Conservation (phyloP, 1,140 invertebrate species). For the Heliconius hewitsoni region DNA sequence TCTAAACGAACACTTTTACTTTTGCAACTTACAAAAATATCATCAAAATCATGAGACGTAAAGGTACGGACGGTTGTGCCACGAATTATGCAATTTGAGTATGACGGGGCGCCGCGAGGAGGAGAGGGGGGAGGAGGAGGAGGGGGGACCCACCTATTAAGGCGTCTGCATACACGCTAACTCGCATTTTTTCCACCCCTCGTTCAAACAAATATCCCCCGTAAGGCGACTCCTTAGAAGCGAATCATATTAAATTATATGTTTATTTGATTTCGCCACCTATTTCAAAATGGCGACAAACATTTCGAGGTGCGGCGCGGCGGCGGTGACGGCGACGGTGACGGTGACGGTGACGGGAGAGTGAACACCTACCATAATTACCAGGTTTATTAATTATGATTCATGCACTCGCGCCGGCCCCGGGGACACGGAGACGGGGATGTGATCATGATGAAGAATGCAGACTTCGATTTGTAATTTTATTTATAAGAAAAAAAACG, state of each 20-base stretch:
- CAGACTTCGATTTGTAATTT: no score
- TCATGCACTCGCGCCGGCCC: background rate
- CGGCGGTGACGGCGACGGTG: slow-evolving; percentile 22
- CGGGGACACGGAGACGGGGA: background rate
- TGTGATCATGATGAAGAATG: background rate
- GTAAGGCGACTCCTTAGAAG: slow-evolving; percentile 44
- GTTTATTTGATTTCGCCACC: slow-evolving; percentile 77
- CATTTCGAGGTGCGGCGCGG: slow-evolving; percentile 30
- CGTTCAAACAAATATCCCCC: slow-evolving; percentile 49
- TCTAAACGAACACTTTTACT: background rate
- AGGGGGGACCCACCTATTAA: slow-evolving; percentile 41
- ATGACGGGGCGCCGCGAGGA: slow-evolving; percentile 41
- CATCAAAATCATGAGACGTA: background rate
- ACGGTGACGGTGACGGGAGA: slow-evolving; percentile 24
- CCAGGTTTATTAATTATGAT: slow-evolving; percentile 13
- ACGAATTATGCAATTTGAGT: slow-evolving; percentile 77
- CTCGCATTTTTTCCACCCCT: slow-evolving; percentile 65
- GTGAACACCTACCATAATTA: slow-evolving; percentile 19
- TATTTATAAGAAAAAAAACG: no score
- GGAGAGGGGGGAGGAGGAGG: background rate
- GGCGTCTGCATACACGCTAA: slow-evolving; percentile 65
- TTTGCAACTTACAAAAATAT: background rate
- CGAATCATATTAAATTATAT: slow-evolving; percentile 75
- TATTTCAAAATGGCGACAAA: slow-evolving; percentile 76
- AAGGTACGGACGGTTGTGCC: background rate